Percentiles rank a stretch among this genome's conserved stretches.
Evolutionary conservation across 2,888 invertebrate genomes (phyloP).

Genomic region (Hypena proboscidalis): DNA sequence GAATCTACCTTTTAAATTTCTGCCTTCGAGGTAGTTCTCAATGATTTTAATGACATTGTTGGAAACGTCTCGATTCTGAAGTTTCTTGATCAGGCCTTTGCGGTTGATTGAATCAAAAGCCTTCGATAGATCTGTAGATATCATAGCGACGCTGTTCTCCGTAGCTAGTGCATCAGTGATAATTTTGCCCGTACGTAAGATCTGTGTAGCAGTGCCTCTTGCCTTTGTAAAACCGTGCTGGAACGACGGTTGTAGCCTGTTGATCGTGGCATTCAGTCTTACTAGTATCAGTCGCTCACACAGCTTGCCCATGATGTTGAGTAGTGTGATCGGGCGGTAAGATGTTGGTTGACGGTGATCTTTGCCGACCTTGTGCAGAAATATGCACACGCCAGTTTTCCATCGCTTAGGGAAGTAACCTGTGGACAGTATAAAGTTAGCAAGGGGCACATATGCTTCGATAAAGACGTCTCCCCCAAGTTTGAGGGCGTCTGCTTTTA

Average conservation of each 20-base stretch:
- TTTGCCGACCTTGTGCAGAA: slow-evolving; percentile 5
- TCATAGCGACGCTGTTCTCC: slow-evolving; percentile 1
- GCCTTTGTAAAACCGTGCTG: not conserved
- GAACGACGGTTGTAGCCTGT: slow-evolving; percentile 4
- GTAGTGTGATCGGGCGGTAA: slow-evolving; percentile 7
- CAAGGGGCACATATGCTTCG: too few species aligned
- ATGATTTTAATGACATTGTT: too few species aligned
- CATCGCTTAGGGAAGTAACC: too few species aligned
- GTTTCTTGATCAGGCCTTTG: slow-evolving; percentile 1
- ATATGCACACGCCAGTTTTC: too few species aligned
- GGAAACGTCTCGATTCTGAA: slow-evolving; percentile 1
- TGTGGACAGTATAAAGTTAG: too few species aligned
- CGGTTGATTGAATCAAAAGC: slow-evolving; percentile 6
- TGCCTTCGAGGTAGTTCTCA: not conserved
- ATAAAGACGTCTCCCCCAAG: too few species aligned
- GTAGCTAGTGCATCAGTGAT: not conserved
- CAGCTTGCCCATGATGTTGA: slow-evolving; percentile 3
- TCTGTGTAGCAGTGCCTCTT: not conserved
- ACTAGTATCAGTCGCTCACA: not conserved
- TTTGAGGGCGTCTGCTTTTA: too few species aligned
- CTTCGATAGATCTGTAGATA: slow-evolving; percentile 1
- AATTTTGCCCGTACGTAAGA: not conserved
- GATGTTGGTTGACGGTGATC: slow-evolving; percentile 3
- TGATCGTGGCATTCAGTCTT: not conserved
- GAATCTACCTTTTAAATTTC: not conserved